Evolutionary conservation across 2,113 vertebrate species (phyloP), one percentile per base, ranked within the genome.

Genomic region (Mormyrus iriodes): DNA sequence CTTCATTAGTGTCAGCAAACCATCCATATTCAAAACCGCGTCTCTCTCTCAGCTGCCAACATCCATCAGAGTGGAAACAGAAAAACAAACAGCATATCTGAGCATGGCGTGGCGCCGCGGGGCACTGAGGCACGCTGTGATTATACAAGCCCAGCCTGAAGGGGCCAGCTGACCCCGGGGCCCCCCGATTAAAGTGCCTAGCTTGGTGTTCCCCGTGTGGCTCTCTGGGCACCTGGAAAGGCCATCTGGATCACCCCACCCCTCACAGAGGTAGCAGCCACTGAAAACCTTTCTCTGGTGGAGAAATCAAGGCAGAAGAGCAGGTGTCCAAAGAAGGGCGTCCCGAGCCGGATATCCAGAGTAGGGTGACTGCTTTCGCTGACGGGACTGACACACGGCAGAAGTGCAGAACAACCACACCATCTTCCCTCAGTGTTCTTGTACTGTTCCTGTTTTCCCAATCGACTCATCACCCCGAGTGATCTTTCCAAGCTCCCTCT

Each of bases 11-110:
- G 17, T 7, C 8, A 6, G 88, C 42, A 84, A 2, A 48, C 27
- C 88, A 85, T 89, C 88, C 52, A 89, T 17, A 61, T 42, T 84
- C 76, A 84, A 9, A 61, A 27, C 17, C 12, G 46, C 8, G 1
- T 15, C 58, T 48, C 31, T 76, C 24, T 3, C 39, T 39, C 27
- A 7, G 76, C 88, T 85, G 88, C 79, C 88, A 89, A 85, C 52
- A 21, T 58, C 82, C 52, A 19, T 61, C 76, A 84, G 53, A 12
- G 19, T 27, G 24, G 39, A 83, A 89, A 58, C 52, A 42, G 21
- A 46, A 79, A 85, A 89, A 61, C 52, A 84, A 61, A 89, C 53
- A 27, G 88, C 39, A 89, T 58, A 85, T 85, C 17, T 89, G 52
- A 89, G 52, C 24, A 46, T 12, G n/a, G 13, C 42, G 8, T 12